Conservation (phyloP, 2,797 vertebrate genomes). For the Eospalax fontanierii region DNA sequence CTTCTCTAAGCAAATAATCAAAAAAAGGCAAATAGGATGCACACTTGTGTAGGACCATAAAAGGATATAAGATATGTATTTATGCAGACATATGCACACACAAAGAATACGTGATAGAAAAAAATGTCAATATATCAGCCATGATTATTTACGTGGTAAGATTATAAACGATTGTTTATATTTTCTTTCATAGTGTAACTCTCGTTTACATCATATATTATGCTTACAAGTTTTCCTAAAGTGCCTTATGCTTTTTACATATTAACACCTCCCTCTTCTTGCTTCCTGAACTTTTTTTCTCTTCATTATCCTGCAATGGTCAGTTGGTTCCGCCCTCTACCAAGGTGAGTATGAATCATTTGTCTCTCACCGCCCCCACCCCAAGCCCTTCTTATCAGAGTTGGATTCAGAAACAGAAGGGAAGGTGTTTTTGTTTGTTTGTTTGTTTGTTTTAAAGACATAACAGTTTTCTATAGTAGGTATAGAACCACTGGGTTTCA, state of each 20-base stretch:
- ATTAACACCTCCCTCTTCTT: background rate
- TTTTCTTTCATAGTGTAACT: slow-evolving; percentile 7
- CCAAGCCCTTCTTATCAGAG: background rate
- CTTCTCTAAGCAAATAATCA: slow-evolving; percentile 50
- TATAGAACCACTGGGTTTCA: too few species aligned
- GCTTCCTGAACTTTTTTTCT: background rate
- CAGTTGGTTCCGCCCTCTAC: background rate
- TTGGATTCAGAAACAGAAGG: background rate
- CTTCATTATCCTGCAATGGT: background rate
- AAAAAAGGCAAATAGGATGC: background rate
- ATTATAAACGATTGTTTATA: background rate
- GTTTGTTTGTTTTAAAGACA: too few species aligned
- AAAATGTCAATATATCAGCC: background rate
- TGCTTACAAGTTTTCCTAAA: background rate
- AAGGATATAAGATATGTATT: background rate
- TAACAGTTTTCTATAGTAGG: background rate
- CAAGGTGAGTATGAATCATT: background rate
- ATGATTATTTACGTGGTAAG: slow-evolving; percentile 30
- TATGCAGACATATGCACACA: background rate
- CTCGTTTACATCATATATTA: slow-evolving; percentile 17
- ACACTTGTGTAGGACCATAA: slow-evolving; percentile 3
- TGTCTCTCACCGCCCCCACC: background rate
- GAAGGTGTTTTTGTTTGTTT: too few species aligned
- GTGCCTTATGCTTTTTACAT: background rate
- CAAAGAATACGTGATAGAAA: background rate